These are phyloP conservation scores for Neomorphus geoffroyi DNA, from an alignment of 2,797 vertebrate species.

Conservation along the genomic window DNA sequence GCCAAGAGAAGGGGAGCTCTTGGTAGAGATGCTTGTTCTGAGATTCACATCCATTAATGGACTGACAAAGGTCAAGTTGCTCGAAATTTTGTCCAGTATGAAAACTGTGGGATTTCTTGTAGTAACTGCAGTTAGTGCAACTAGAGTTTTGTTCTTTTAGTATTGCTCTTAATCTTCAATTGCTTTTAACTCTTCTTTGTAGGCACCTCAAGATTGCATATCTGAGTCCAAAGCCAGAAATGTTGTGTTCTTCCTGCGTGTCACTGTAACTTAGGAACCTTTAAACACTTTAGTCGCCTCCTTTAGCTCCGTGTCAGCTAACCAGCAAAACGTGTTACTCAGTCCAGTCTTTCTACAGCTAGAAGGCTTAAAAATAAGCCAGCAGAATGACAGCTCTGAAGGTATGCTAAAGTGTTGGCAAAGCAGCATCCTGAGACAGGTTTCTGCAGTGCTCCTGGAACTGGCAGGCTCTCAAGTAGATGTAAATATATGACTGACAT, in stretches of 20 bases:
- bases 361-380: neutral
- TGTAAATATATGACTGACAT: neutral
- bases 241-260: neutral
- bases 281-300: neutral
- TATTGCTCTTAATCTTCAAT: neutral
- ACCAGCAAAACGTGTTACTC: neutral
- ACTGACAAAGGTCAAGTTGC: neutral
- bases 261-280: neutral
- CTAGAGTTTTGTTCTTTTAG: neutral
- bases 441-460: neutral
- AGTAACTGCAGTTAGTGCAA: neutral
- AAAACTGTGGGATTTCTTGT: neutral
- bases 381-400: neutral
- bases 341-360: neutral
- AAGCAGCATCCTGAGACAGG: constrained; percentile 32
- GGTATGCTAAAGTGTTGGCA: neutral
- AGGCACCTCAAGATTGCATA: neutral
- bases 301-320: neutral
- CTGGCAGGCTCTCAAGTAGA: neutral
- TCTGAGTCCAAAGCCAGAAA: neutral
- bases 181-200: neutral
- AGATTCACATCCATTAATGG: neutral
- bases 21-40: neutral
- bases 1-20: neutral
- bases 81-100: neutral